Evolutionary conservation across 2,888 invertebrate genomes (phyloP).

Genomic region (Boloria selene): DNA sequence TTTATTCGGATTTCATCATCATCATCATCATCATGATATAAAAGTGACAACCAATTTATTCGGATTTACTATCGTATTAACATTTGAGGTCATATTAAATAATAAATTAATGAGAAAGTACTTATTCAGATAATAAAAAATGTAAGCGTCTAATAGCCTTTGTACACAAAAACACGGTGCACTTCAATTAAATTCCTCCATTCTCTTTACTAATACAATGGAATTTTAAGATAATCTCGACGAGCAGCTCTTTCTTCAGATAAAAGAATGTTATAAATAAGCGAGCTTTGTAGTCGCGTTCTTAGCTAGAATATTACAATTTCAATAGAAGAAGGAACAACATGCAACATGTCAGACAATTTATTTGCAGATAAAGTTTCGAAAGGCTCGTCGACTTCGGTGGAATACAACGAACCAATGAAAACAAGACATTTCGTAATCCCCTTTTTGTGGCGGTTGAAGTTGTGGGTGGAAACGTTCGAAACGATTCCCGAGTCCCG

Average conservation of each 20-base stretch:
- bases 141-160: slow-evolving; percentile 40
- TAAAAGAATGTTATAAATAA: slow-evolving; percentile 28
- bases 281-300: slow-evolving; percentile 14
- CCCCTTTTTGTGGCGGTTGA: slow-evolving; percentile 29
- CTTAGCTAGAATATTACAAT: slow-evolving; percentile 15
- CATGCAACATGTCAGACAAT: slow-evolving; percentile 29
- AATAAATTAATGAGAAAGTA: neutral
- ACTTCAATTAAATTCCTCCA: slow-evolving; percentile 41
- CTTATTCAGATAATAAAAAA: slow-evolving; percentile 44
- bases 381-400: slow-evolving; percentile 55
- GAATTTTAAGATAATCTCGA: slow-evolving; percentile 39
- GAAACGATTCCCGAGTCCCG: slow-evolving; percentile 24
- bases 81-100: neutral
- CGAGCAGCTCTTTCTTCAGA: slow-evolving; percentile 24
- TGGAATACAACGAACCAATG: slow-evolving; percentile 62
- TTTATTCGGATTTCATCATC: too few relatives aligned
- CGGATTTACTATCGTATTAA: neutral
- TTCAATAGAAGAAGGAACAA: slow-evolving; percentile 18
- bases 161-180: slow-evolving; percentile 39
- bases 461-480: slow-evolving; percentile 29
- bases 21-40: too few relatives aligned
- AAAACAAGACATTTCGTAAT: slow-evolving; percentile 57
- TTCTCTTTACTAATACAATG: slow-evolving; percentile 38
- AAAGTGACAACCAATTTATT: too few relatives aligned
- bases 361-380: slow-evolving; percentile 53